Evolutionary conservation across 2,797 vertebrate genomes (phyloP).

Genomic region (Lithobates sylvaticus): DNA sequence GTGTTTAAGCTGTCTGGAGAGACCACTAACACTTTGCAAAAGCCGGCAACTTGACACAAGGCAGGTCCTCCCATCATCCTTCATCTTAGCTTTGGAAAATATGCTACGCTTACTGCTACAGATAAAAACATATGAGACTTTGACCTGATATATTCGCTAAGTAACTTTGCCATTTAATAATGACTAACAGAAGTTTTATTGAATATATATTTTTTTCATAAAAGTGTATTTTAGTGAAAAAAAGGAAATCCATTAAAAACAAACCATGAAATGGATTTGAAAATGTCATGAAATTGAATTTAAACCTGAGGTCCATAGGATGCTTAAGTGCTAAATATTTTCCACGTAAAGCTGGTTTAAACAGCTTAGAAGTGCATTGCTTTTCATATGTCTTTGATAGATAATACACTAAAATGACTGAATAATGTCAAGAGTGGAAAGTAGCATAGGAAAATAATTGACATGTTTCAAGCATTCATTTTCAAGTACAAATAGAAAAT

Average conservation of each 20-base stretch:
- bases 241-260: neutral
- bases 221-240: neutral
- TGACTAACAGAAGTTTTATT: neutral
- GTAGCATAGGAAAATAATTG: conserved; percentile 47
- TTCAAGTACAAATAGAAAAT: conserved; percentile 55
- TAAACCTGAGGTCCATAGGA: conserved; percentile 23
- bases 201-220: neutral
- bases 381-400: conserved; percentile 45
- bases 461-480: conserved; percentile 46
- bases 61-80: too few species aligned
- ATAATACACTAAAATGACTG: conserved; percentile 51
- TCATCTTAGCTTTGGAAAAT: too few species aligned
- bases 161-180: too few species aligned
- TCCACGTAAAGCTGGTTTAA: conserved; percentile 53
- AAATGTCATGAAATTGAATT: conserved; percentile 51
- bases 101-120: too few species aligned
- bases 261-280: conserved; percentile 23
- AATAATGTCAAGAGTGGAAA: conserved; percentile 58
- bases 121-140: too few species aligned
- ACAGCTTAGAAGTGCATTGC: conserved; percentile 41
- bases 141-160: too few species aligned
- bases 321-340: conserved; percentile 39
- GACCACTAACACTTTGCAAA: too few species aligned
- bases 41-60: too few species aligned
- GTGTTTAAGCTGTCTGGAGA: too few species aligned